Evolutionary conservation across 2,113 vertebrate genomes (phyloP).

Genomic region (Hypanus sabinus): DNA sequence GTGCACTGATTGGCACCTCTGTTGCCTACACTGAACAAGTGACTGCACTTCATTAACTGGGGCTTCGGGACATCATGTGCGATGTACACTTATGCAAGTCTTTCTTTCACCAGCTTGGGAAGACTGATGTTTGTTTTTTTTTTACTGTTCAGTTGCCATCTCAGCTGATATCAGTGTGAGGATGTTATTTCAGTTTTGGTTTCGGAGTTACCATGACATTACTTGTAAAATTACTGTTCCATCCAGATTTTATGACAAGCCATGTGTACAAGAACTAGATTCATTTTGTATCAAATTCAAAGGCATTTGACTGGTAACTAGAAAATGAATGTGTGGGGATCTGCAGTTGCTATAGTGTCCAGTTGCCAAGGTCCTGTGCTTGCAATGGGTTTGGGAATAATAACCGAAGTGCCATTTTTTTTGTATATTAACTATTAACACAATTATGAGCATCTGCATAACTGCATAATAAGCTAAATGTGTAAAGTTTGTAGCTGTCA

Average conservation of each 20-base stretch:
- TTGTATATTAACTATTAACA: background rate
- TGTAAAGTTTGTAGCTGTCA: too few relatives aligned
- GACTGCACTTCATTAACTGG: background rate
- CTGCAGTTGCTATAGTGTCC: background rate
- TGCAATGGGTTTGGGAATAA: background rate
- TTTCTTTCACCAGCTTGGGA: background rate
- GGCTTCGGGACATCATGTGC: background rate
- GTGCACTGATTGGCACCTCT: background rate
- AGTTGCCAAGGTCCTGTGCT: background rate
- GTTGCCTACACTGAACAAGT: background rate
- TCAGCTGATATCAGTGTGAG: background rate
- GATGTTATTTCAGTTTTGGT: too few relatives aligned
- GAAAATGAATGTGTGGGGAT: background rate
- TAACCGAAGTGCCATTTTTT: background rate
- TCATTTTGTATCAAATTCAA: background rate
- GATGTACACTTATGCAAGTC: background rate
- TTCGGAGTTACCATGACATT: background rate
- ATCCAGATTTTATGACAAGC: background rate
- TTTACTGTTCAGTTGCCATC: background rate
- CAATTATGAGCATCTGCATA: background rate
- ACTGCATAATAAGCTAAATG: background rate
- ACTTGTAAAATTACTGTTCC: background rate
- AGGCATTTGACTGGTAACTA: background rate
- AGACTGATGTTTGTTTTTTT: background rate
- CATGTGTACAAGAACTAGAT: background rate